Base-by-base conservation (phyloP, 2,113 vertebrate species). In the Pao palembangensis region DNA sequence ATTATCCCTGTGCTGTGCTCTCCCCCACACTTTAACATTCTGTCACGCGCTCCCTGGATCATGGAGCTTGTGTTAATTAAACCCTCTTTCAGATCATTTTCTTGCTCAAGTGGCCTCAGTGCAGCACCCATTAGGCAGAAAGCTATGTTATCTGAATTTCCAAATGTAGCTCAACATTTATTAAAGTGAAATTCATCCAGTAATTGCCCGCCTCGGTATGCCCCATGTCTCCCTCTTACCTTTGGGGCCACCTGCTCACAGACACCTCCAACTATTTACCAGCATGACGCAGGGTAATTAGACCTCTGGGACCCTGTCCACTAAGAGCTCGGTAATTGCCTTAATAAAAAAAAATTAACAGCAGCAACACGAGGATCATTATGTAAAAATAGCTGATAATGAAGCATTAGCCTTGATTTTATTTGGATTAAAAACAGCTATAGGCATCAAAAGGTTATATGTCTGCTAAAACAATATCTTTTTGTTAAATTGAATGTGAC, bases 161-260 rank as follows among this genome's bases (percentile, higher is more conserved):
- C 91, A 94, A 94, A 94, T 94, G 92, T 93, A 92, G 90, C 91
- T 91, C 93, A 91, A 93, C 92, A 91, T 94, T 94, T 95, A 95
- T 93, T 93, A 93, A 96, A 95, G 91, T 93, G 93, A 95, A 94
- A 98, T 96, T 93, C 92, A 93, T 85, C 90, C 92, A 86, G 91
- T 95, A 96, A 96, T 96, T 96, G 93, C 90, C 91, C 81, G 89
- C 85, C 89, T 89, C 91, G 85, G 88, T 78, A 5, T 91, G 92
- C 89, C 92, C 89, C 88, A 88, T 86, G 91, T 91, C 92, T 93
- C 84, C 93, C 92, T 93, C 91, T 90, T 91, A 92, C 85, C 90
- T 93, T 91, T 78, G 88, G 90, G 94, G 91, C 90, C 94, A 94
- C 95, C 94, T 95, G 92, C 87, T 87, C 83, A 85, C 90, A 86